Evolutionary conservation across 2,797 vertebrate genomes (phyloP), one percentile per base, ranked within the genome.

Genomic region (Otus scops): DNA sequence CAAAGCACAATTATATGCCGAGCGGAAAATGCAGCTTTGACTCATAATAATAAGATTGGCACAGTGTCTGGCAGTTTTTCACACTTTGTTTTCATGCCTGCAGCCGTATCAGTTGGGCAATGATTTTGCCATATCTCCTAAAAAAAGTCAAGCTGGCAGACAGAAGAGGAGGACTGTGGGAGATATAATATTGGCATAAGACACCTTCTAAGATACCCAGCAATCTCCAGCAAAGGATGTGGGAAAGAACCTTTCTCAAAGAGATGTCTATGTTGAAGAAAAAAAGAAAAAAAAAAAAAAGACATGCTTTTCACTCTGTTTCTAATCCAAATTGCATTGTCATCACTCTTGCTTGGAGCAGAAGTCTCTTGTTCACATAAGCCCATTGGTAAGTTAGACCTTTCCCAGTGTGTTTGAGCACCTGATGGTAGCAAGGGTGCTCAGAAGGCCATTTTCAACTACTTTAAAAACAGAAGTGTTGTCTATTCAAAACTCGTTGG

Each of bases 31-130:
- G 88, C 85, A 95, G 94, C 86, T 93, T 96, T 94, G 95, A 94
- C 90, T 95, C 90, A 91, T 85, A 96, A 94, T 94, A 95, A 93
- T 90, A 89, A 95, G 90, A 95, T 75, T 95, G 94, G 92, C 94
- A 94, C 63, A 36, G 81, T 53, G 48, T 92, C 60, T 95, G 93
- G 80, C 95, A 93, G 85, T 70, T 89, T 82, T 86, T 94, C 92
- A 90, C 67, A 77, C 76, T 76, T 88, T 6, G 4, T 88, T 94
- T 92, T 94, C 88, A 83, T 92, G 92, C 81, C 82, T 90, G 69
- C 57, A 90, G 88, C n/a, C 36, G 0, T 85, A 88, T 92, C 83
- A 93, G 60, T 83, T 45, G 64, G 93, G 81, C 90, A 92, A 74
- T 32, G 84, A 83, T 80, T 94, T 79, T 95, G 51, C 80, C 83